Evolutionary conservation across 2,888 invertebrate species (phyloP).

Genomic region (Rhimphoctona megacephalus): DNA sequence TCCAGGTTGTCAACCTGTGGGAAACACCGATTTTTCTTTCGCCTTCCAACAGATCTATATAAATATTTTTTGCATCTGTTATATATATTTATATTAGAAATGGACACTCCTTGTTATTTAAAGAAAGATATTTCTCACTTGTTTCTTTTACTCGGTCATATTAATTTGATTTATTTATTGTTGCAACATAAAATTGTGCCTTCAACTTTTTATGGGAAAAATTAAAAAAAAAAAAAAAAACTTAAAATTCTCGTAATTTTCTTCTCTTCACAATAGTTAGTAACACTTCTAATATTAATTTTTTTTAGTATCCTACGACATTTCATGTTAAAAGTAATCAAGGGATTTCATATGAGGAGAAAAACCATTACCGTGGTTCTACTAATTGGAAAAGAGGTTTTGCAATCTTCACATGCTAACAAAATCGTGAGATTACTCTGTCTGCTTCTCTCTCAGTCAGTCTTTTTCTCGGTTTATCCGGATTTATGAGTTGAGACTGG

Average conservation of each 20-base stretch:
- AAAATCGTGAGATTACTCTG: constrained; percentile 34
- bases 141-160: too few relatives aligned
- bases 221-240: neutral
- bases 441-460: neutral
- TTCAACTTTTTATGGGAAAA: too few relatives aligned
- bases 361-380: constrained; percentile 6
- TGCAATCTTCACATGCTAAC: constrained; percentile 49
- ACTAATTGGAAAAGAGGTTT: constrained; percentile 53
- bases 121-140: neutral
- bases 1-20: constrained; percentile 29
- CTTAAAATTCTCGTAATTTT: neutral
- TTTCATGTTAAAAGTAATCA: neutral
- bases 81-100: neutral
- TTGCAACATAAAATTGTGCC: too few relatives aligned
- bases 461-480: constrained; percentile 34
- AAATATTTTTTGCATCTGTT: constrained; percentile 1
- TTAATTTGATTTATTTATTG: too few relatives aligned
- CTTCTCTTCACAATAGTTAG: neutral
- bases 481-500: constrained; percentile 33
- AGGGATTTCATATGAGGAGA: neutral
- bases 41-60: neutral
- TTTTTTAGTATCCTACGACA: neutral
- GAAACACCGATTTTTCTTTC: constrained; percentile 21
- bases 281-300: neutral
- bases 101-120: neutral